Base-by-base conservation (phyloP, 2,797 vertebrate species). In the Podargus strigoides region DNA sequence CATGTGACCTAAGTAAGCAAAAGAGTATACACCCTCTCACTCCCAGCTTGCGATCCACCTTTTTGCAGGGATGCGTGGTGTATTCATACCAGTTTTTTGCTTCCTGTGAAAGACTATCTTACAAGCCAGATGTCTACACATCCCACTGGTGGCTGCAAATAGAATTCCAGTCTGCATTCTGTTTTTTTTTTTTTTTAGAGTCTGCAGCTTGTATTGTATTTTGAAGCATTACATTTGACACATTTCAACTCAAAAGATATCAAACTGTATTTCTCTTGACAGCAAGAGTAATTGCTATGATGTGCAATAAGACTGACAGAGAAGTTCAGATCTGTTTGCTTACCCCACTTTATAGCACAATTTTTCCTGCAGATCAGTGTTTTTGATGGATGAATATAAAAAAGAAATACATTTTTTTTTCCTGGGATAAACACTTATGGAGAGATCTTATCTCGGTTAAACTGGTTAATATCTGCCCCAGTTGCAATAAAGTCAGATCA, bases 251-350 rank as follows among this genome's bases (percentile, higher is more conserved):
- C 55, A n/a, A 78, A 87, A 17, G 12, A 77, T 92, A 87, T 76
- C 26, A 85, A 62, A 89, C 4, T 91, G 72, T 81, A 93, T 91
- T 94, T 78, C 66, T 91, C 13, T 67, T 90, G 89, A 90, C 76
- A 95, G 72, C 30, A 84, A 83, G 72, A 94, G 72, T 80, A 94
- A 93, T 95, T 96, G 47, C 64, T 93, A 47, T 76, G 83, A 92
- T 86, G 68, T 6, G 2, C 52, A 88, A 67, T 87, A 83, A 74
- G 81, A 68, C 83, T 66, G 89, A 90, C 64, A 63, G 32, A 85
- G 82, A 91, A 53, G 50, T 86, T 93, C 37, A 42, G 46, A 87
- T 87, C 56, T 88, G n/a, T 72, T 93, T 91, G 23, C 60, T 94
- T 87, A 70, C 55, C 46, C n/a, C 12, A 58, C 23, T 85, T 80